Evolutionary conservation across 2,888 invertebrate genomes (phyloP).

Genomic region (Drosophila bunnanda): DNA sequence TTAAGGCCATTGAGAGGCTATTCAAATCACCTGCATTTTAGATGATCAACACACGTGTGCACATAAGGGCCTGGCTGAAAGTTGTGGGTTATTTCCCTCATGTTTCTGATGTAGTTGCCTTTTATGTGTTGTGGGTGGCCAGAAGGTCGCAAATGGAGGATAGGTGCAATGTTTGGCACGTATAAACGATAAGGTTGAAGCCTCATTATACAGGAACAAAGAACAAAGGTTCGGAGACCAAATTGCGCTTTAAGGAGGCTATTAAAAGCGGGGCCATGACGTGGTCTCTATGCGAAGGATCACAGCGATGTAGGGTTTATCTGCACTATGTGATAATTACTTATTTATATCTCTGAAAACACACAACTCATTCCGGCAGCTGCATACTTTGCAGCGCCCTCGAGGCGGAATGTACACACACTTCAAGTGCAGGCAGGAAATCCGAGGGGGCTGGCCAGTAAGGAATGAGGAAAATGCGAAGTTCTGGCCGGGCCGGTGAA

Average conservation of each 20-base stretch:
- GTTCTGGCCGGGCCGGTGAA: constrained; percentile 1
- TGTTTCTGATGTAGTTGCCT: background rate
- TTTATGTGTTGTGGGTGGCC: background rate
- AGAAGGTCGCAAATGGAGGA: constrained; percentile 26
- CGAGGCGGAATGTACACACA: constrained; percentile 25
- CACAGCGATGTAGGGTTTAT: constrained; percentile 19
- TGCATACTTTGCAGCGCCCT: constrained; percentile 39
- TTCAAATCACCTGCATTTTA: constrained; percentile 14
- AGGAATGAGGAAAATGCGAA: background rate
- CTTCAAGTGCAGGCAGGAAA: constrained; percentile 16
- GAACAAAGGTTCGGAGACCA: constrained; percentile 67
- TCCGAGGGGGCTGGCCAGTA: constrained; percentile 7
- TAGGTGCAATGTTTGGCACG: constrained; percentile 24
- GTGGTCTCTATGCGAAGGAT: constrained; percentile 2
- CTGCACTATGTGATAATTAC: constrained; percentile 73
- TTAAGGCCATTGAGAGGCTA: background rate
- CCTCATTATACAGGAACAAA: constrained; percentile 71
- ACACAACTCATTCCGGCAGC: constrained; percentile 31
- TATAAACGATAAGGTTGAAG: constrained; percentile 5
- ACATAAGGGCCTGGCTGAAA: constrained; percentile 3
- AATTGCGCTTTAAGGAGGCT: constrained; percentile 74
- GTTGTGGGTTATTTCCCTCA: background rate
- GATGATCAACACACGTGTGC: constrained; percentile 11
- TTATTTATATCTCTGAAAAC: constrained; percentile 65
- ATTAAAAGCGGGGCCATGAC: constrained; percentile 55